These are phyloP conservation scores for Nipponia nippon DNA, from an alignment of 2,113 vertebrate species.

Conservation along the genomic window DNA sequence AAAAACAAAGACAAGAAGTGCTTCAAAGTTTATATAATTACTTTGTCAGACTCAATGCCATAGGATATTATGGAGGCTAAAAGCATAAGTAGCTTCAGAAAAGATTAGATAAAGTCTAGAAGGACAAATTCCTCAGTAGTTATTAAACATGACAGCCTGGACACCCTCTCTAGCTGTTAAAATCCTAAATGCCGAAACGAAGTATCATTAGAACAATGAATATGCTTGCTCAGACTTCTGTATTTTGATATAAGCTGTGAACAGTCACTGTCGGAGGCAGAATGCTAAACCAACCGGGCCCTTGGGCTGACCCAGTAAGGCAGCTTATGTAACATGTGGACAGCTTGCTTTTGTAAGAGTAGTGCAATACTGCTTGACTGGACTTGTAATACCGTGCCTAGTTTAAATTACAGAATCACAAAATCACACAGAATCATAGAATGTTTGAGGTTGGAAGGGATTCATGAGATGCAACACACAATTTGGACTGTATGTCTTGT, in stretches of 20 bases:
- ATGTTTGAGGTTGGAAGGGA: background rate
- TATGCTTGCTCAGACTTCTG: background rate
- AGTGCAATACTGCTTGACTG: rapidly evolving
- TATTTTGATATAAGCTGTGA: background rate
- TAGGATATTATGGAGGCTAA: background rate
- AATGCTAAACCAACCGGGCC: background rate
- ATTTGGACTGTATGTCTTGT: background rate
- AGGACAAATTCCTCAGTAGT: background rate
- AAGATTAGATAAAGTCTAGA: background rate
- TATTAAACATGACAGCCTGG: background rate
- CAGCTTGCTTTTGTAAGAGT: background rate
- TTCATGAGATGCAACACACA: background rate
- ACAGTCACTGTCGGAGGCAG: background rate
- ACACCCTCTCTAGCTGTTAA: background rate
- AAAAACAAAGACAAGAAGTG: background rate
- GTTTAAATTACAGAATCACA: background rate
- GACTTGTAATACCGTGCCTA: background rate
- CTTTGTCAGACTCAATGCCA: background rate
- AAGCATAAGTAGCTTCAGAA: background rate
- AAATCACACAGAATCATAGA: background rate
- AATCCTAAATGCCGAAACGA: background rate
- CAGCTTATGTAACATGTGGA: background rate
- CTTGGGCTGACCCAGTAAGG: background rate
- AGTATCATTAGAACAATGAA: background rate
- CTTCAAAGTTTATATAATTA: background rate